Evolutionary conservation across 2,888 invertebrate species (phyloP), one percentile per base, ranked within the genome.

Genomic region (Phyto melanocephala): DNA sequence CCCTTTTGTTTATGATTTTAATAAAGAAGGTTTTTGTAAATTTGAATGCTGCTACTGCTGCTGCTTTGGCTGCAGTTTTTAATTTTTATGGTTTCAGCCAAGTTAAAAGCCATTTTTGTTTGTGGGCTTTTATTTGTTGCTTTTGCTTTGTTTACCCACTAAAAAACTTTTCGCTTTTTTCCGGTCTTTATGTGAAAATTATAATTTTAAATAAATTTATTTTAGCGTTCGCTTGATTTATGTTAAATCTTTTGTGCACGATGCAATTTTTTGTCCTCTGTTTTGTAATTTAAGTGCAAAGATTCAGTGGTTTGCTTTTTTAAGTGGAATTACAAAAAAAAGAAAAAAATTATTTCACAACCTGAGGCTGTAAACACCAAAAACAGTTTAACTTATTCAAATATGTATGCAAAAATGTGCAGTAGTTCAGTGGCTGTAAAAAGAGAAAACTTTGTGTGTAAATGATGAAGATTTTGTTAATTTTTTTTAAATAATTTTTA

Each of bases 51-150:
- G 60, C 50, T 54, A 52, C 35, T 70, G 6, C 70, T 72, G 62
- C 60, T 84, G 81, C 84, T 82, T 85, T 81, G 35, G 45, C 40
- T 56, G 56, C 22, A 35, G 10, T 22, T 11, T 67, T 80, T 65
- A 80, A 77, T 75, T 84, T 84, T 56, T 84, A 78, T 70, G 76
- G 82, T 76, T 85, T 84, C 45, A 76, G 78, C 85, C 70, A 80
- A 45, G 3, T 28, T 75, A 42, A 65, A 42, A 72, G 60, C 80
- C 70, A 37, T 71, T 77, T 76, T 45, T 40, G 50, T 71, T 65
- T 22, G 63, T 63, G 56, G 8, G 33, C 33, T 56, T 35, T 45
- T 45, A 7, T 28, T 28, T 40, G n/a, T 6, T 22, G 40, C 80
- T n/a, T 54, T 40, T 52, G 74, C 58, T 63, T 70, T 81, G 60